Base-by-base conservation (phyloP, 2,797 vertebrate genomes). In the Gadopsis marmoratus region DNA sequence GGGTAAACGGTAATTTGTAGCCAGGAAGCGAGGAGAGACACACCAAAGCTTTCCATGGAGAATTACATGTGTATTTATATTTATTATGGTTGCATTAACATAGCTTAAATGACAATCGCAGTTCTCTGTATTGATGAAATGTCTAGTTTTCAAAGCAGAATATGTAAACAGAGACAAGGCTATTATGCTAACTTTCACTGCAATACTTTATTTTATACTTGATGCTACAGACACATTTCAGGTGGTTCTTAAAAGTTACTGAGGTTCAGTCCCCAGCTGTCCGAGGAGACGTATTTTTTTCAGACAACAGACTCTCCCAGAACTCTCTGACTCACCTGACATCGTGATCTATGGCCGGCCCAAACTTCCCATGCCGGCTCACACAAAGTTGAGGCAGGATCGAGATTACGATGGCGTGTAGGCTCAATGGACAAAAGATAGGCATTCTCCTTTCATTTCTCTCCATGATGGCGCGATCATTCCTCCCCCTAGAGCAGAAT, bases 271-370 rank as follows among this genome's bases (percentile, higher is more conserved):
- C 60, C 4, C n/a, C 37, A 21, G 53, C 48, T 53, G 29, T 12
- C 45, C 48, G 23, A 39, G 76, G 63, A 43, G 66, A 39, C 60
- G 62, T 59, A 61, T 81, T 82, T 83, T 81, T 88, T 87, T 62
- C 74, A 74, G 55, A 65, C 73, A 70, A 50, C 72, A 39, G 50
- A 50, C 66, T 71, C 11, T n/a, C 29, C 63, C 71, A 50, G 33
- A 73, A 39, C 71, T 53, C 19, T 53, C 45, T 54, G 16, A 79
- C 54, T 80, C 53, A 53, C 59, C 78, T 78, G 81, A 84, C 89
- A 88, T 76, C 14, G 3, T 82, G 86, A 90, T 88, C 61, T 71
- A 87, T 79, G 66, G 71, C 53, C 1, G 10, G 58, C 37, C 48
- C 33, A 39, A 31, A 35, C 63, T 47, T 80, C 63, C 75, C 14